phyloP scores from a whole-genome alignment of 2,888 invertebrate genomes.

The Tuberolachnus salignus region DNA sequence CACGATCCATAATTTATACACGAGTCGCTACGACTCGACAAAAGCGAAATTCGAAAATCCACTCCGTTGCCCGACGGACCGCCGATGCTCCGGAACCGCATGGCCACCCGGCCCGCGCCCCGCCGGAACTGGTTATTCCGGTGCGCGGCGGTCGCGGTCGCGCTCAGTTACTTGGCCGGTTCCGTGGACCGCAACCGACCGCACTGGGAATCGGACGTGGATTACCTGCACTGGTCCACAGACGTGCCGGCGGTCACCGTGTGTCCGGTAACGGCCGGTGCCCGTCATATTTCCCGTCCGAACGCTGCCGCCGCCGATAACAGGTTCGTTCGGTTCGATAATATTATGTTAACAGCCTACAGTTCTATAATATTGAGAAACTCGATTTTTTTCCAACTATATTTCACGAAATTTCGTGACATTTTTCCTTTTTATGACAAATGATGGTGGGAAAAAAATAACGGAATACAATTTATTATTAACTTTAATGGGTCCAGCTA shows the following conservation, averaged over 20 bases:
- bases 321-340: neutral
- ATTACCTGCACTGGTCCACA: conserved; percentile 43
- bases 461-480: too few relatives aligned
- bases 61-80: neutral
- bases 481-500: too few relatives aligned
- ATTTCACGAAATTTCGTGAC: too few relatives aligned
- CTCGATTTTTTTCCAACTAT: too few relatives aligned
- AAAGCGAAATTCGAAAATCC: too few relatives aligned
- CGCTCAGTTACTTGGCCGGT: neutral
- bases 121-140: conserved; percentile 7
- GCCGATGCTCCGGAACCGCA: neutral
- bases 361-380: too few relatives aligned
- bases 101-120: too few relatives aligned
- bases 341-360: too few relatives aligned
- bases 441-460: too few relatives aligned
- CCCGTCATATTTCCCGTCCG: neutral
- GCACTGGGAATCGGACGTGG: conserved; percentile 31
- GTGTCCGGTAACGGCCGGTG: neutral
- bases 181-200: neutral
- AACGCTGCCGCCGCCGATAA: neutral
- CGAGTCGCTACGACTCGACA: too few relatives aligned
- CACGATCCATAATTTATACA: too few relatives aligned
- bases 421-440: too few relatives aligned
- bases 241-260: conserved; percentile 43
- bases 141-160: neutral